phyloP scores from a whole-genome alignment of 2,888 invertebrate genomes.

The Lasioglossum calceatum region DNA sequence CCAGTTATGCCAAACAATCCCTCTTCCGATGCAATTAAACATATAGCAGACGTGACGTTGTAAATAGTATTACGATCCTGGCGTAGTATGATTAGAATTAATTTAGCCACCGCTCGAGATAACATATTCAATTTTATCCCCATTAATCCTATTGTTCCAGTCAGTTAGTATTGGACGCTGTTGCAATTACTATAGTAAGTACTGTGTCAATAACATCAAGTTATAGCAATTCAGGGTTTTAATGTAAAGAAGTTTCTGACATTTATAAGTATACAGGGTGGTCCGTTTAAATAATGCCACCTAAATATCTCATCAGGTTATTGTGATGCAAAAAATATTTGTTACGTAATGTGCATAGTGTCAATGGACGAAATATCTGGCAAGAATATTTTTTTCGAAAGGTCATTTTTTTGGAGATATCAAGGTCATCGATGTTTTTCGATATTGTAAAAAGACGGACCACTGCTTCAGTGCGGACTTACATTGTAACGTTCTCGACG shows the following conservation, averaged over 20 bases:
- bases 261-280: not conserved
- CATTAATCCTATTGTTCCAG: not conserved
- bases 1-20: not conserved
- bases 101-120: not conserved
- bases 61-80: not conserved
- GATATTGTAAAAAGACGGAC: no score
- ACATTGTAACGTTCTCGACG: no score
- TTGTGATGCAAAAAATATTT: no score
- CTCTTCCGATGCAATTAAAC: not conserved
- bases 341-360: no score
- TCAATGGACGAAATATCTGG: no score
- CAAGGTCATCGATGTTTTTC: no score
- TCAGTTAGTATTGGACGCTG: not conserved
- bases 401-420: no score
- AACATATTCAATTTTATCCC: conserved; percentile 7
- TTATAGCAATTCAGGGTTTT: not conserved
- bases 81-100: not conserved
- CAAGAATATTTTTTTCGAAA: no score
- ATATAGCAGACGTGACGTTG: not conserved
- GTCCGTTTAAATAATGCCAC: no score
- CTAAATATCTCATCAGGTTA: no score
- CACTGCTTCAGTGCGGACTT: not conserved
- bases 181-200: not conserved
- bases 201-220: not conserved
- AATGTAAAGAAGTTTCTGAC: not conserved